A percentile compares a stretch with the other conserved stretches of the same genome.
These are phyloP conservation scores for Lagocephalus sceleratus DNA, from an alignment of 2,797 vertebrate species.

Conservation along the genomic window DNA sequence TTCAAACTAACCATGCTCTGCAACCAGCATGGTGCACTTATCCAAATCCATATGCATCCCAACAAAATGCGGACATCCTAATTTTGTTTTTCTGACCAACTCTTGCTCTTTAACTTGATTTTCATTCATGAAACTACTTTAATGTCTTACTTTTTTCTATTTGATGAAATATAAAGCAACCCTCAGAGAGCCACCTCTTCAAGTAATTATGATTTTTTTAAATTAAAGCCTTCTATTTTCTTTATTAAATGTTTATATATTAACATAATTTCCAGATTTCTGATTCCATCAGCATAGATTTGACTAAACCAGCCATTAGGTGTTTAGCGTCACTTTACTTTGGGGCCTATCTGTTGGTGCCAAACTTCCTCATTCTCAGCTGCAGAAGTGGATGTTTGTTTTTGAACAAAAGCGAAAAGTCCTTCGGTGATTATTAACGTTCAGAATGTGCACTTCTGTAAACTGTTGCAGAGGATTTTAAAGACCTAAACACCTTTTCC, in stretches of 20 bases:
- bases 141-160: no score
- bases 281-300: not conserved
- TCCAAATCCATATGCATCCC: conserved; percentile 4
- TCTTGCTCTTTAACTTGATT: no score
- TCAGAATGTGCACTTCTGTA: conserved; percentile 9
- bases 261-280: not conserved
- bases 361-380: conserved; percentile 29
- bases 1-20: conserved; percentile 15
- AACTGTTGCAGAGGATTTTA: conserved; percentile 36
- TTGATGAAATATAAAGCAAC: not conserved
- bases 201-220: not conserved
- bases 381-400: conserved; percentile 35
- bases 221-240: not conserved
- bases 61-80: not conserved
- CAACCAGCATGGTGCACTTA: not conserved
- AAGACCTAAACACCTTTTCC: conserved; percentile 9
- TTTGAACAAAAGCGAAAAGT: conserved; percentile 31
- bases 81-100: no score
- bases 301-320: conserved; percentile 15
- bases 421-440: not conserved
- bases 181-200: no score
- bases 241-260: conserved; percentile 20
- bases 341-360: conserved; percentile 13
- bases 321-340: conserved; percentile 38
- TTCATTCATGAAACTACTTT: no score